phyloP scores from a whole-genome alignment of 2,797 vertebrate species.

The Pseudomugil tenellus region DNA sequence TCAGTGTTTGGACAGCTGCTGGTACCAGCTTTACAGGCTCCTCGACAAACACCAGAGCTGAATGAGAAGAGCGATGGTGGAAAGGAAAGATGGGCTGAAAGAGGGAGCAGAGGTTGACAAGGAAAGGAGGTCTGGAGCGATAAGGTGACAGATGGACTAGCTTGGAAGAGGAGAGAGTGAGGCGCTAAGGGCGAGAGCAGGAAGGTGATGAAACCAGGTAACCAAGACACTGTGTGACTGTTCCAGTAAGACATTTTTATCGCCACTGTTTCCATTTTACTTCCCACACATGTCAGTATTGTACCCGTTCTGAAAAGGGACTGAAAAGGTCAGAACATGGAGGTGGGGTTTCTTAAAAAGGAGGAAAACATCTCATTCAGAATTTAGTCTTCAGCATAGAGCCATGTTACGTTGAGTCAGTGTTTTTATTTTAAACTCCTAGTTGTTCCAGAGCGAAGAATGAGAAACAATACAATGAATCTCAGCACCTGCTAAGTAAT shows the following conservation, averaged over 20 bases:
- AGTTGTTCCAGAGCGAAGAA: not conserved
- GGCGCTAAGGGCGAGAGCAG: conserved; percentile 1
- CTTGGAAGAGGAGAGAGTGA: conserved; percentile 8
- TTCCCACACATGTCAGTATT: conserved; percentile 13
- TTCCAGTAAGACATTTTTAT: conserved; percentile 38
- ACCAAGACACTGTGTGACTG: conserved; percentile 18
- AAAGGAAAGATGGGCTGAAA: conserved; percentile 45
- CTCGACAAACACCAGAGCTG: conserved; percentile 73
- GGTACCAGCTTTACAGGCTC: conserved; percentile 77
- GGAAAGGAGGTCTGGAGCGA: conserved; percentile 28
- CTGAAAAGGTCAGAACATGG: not conserved
- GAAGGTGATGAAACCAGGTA: conserved; percentile 46
- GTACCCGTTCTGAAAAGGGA: not conserved
- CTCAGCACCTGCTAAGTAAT: conserved; percentile 6
- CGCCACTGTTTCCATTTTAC: conserved; percentile 4
- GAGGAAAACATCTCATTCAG: not conserved
- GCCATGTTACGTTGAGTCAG: not conserved
- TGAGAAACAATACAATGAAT: conserved; percentile 7
- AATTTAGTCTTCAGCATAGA: not conserved
- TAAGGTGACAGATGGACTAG: conserved; percentile 27
- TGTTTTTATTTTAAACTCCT: not conserved
- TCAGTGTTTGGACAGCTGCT: conserved; percentile 83
- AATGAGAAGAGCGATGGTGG: conserved; percentile 53
- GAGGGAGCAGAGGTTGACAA: conserved; percentile 33
- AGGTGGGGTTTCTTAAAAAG: not conserved